Evolutionary conservation across 2,888 invertebrate species (phyloP).

Genomic region (Hoplodrina blanda): DNA sequence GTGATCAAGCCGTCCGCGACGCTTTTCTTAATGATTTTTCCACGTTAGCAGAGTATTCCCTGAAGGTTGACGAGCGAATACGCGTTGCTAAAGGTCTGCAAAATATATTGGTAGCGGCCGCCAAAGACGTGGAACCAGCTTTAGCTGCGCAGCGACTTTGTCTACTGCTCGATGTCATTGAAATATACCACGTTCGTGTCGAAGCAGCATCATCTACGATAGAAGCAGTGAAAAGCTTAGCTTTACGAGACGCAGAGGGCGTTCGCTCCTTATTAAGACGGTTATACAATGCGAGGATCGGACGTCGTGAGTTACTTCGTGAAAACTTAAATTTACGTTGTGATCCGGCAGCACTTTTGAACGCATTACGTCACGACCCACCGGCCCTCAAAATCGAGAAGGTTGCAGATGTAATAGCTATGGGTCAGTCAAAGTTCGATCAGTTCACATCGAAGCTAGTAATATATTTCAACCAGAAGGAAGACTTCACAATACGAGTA

Average conservation of each 20-base stretch:
- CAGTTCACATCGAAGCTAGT: slow-evolving; percentile 71
- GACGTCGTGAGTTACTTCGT: slow-evolving; percentile 72
- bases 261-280: slow-evolving; percentile 64
- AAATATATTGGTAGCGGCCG: slow-evolving; percentile 64
- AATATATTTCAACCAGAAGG: slow-evolving; percentile 75
- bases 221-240: slow-evolving; percentile 62
- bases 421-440: slow-evolving; percentile 58
- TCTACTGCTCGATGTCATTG: slow-evolving; percentile 69
- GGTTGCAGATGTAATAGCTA: slow-evolving; percentile 59
- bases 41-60: slow-evolving; percentile 71
- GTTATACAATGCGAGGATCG: slow-evolving; percentile 70
- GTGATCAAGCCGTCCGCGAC: slow-evolving; percentile 59
- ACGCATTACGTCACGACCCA: slow-evolving; percentile 76
- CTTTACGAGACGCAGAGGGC: slow-evolving; percentile 57
- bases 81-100: slow-evolving; percentile 63
- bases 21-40: slow-evolving; percentile 73
- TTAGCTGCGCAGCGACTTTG: slow-evolving; percentile 52
- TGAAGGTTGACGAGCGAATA: slow-evolving; percentile 68
- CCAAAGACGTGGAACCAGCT: slow-evolving; percentile 47
- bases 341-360: slow-evolving; percentile 75
- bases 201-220: slow-evolving; percentile 65
- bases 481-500: slow-evolving; percentile 72
- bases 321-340: slow-evolving; percentile 70
- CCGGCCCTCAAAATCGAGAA: slow-evolving; percentile 63
- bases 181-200: slow-evolving; percentile 65